Conservation (phyloP, 2,888 invertebrate genomes). For the Malthinus flaveolus region DNA sequence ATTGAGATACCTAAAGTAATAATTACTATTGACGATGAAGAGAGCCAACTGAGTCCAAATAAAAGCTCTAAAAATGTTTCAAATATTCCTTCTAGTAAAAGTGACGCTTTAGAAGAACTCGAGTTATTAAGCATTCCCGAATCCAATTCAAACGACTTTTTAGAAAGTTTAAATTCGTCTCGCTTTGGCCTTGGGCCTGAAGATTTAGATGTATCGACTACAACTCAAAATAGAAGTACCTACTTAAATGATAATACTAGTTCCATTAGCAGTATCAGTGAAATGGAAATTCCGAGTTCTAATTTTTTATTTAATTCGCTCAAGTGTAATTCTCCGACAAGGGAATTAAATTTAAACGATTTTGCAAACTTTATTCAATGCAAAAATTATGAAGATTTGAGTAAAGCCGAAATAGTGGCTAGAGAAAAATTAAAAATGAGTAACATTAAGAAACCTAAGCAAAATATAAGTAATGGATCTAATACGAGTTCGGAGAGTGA, state of each 20-base stretch:
- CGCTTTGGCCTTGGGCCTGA: not conserved
- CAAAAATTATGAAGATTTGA: conserved; percentile 12
- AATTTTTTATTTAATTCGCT: conserved; percentile 3
- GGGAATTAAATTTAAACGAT: conserved; percentile 37
- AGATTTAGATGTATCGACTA: not conserved
- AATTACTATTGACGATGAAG: not conserved
- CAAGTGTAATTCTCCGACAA: not conserved
- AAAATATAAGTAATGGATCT: conserved; percentile 17
- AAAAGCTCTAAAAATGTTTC: not conserved
- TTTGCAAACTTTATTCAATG: conserved; percentile 47
- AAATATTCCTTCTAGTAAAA: conserved; percentile 33
- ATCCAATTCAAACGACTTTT: conserved; percentile 40
- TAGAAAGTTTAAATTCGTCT: conserved; percentile 27
- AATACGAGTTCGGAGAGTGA: conserved; percentile 48
- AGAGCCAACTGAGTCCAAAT: conserved; percentile 1
- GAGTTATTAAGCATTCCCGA: conserved; percentile 30
- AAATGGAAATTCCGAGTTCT: not conserved
- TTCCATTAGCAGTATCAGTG: not conserved
- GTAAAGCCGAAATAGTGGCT: not conserved
- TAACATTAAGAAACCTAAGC: not conserved
- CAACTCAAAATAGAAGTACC: not conserved
- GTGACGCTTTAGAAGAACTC: conserved; percentile 38
- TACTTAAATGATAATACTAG: not conserved
- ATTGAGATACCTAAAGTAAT: conserved; percentile 23
- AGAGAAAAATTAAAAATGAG: not conserved